Evolutionary conservation across 2,797 vertebrate genomes (phyloP).

Genomic region (Leucoraja ocellata): DNA sequence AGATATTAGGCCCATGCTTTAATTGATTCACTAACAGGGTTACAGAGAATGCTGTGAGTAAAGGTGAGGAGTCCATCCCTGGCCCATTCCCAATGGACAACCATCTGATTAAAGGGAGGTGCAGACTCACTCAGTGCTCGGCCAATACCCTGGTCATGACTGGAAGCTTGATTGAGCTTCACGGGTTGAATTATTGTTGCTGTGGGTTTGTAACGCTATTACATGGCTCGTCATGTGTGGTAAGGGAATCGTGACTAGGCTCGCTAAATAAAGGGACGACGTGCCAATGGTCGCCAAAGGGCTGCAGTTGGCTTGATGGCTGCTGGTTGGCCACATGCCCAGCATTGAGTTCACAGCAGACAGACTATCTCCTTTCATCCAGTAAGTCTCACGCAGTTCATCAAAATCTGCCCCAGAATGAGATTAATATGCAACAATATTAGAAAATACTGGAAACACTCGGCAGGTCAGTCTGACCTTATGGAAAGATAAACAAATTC

Average conservation of each 20-base stretch:
- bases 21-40: neutral
- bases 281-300: neutral
- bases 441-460: too few relatives aligned
- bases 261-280: neutral
- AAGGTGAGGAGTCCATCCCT: neutral
- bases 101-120: neutral
- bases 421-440: too few relatives aligned
- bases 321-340: neutral
- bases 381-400: neutral
- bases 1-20: neutral
- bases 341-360: neutral
- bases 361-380: neutral
- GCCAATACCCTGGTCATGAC: too few relatives aligned
- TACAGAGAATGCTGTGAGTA: neutral
- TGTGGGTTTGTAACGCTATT: neutral
- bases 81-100: too few relatives aligned
- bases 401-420: neutral
- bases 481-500: too few relatives aligned
- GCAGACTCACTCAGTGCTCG: neutral
- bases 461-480: too few relatives aligned
- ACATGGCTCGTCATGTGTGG: neutral
- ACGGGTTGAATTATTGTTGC: neutral
- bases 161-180: too few relatives aligned
- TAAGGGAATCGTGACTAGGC: neutral
- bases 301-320: neutral